Percentiles rank a stretch among this genome's conserved stretches.
phyloP scores from a whole-genome alignment of 2,797 vertebrate species.

The Ceryle rudis region DNA sequence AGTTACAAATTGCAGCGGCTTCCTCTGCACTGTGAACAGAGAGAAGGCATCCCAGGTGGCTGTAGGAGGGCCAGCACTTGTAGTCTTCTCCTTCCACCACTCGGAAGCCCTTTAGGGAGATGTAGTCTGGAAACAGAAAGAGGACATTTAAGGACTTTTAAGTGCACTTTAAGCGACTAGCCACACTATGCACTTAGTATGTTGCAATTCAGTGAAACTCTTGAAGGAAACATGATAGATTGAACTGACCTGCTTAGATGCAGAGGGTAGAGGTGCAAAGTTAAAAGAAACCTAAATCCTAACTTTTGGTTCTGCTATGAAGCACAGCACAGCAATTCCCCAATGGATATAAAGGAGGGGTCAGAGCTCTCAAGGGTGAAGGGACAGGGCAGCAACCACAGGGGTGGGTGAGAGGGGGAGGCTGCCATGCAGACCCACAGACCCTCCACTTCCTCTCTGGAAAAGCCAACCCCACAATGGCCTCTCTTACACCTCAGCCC shows the following conservation, averaged over 20 bases:
- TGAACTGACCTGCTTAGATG: neutral
- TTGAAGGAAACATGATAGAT: neutral
- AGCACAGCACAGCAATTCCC: neutral
- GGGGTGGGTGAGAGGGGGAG: neutral
- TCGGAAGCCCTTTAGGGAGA: constrained; percentile 80
- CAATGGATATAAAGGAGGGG: rapidly evolving
- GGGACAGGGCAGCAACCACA: rapidly evolving
- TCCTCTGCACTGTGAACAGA: constrained; percentile 85
- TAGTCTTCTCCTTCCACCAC: constrained; percentile 81
- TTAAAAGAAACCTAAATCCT: neutral
- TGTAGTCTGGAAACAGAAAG: constrained; percentile 81
- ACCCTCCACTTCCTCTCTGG: neutral
- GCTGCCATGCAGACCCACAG: neutral
- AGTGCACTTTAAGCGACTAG: neutral
- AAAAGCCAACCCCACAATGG: neutral
- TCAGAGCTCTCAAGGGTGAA: neutral
- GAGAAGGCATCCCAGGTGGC: constrained; percentile 86
- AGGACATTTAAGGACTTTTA: neutral
- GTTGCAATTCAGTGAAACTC: neutral
- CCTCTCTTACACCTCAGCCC: neutral
- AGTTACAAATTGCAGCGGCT: constrained; percentile 85
- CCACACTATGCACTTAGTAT: rapidly evolving
- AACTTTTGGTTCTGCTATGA: neutral
- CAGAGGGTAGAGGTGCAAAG: neutral
- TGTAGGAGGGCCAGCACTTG: constrained; percentile 91